Conservation (phyloP, 2,113 vertebrate species). For the Cathartes aura region DNA sequence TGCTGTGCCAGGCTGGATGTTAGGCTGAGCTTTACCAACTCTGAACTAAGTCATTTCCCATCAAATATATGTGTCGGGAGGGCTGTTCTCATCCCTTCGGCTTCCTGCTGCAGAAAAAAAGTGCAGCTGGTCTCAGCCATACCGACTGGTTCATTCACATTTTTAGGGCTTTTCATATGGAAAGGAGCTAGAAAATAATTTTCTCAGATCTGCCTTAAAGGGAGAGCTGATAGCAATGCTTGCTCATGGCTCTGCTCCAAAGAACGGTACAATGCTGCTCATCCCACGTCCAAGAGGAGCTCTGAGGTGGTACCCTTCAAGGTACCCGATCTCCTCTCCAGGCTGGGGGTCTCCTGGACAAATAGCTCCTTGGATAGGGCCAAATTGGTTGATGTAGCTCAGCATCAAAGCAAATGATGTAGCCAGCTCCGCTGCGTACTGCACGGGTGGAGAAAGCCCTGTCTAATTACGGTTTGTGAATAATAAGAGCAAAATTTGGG, state of each 20-base stretch:
- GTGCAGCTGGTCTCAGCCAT: neutral
- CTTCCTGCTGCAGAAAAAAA: neutral
- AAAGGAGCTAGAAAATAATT: neutral
- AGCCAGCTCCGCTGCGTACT: neutral
- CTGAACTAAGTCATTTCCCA: neutral
- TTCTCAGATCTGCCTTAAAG: neutral
- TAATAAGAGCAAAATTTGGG: neutral
- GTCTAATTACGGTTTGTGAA: neutral
- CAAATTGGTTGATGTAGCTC: neutral
- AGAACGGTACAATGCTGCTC: neutral
- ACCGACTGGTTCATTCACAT: rapidly evolving
- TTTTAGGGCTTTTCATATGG: neutral
- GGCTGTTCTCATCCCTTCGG: neutral
- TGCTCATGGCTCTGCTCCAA: neutral
- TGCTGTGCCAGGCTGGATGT: neutral
- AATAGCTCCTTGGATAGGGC: neutral
- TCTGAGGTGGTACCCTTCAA: neutral
- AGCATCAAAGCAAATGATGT: neutral
- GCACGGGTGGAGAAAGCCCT: neutral
- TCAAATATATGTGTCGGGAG: neutral
- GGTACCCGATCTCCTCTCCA: rapidly evolving
- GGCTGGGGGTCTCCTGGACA: neutral
- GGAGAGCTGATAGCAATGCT: neutral
- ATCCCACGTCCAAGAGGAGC: rapidly evolving
- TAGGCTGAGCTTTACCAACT: neutral